Conservation (phyloP, 2,797 vertebrate species). For the Myotis findleyi region DNA sequence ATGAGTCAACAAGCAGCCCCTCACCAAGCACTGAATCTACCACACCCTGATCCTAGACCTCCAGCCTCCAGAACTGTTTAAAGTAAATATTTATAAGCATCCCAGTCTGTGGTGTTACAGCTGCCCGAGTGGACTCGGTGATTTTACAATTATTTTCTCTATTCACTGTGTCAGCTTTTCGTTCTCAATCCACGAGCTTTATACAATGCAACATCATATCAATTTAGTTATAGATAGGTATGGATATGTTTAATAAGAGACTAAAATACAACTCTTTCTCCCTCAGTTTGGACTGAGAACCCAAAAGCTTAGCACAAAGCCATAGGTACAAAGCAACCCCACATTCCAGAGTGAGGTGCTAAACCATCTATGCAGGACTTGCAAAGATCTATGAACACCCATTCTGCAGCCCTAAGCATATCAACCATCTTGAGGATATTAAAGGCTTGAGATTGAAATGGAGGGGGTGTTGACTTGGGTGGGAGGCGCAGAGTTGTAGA, state of each 20-base stretch:
- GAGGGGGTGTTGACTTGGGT: not conserved
- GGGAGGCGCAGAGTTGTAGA: not conserved
- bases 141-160: not conserved
- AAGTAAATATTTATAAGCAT: not conserved
- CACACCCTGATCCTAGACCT: not conserved
- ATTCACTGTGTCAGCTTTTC: not conserved
- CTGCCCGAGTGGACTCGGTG: not conserved
- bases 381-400: not conserved
- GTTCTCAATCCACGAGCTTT: not conserved
- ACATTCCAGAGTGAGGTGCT: not conserved
- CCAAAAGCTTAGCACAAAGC: constrained; percentile 26
- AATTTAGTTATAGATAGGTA: not conserved
- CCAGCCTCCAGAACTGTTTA: not conserved
- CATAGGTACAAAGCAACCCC: not conserved
- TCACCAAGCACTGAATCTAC: not conserved
- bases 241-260: not conserved
- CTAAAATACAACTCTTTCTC: not conserved
- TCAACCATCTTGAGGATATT: not conserved
- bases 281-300: not conserved
- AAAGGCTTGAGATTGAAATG: not conserved
- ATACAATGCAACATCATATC: too few relatives aligned
- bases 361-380: not conserved
- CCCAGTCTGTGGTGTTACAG: not conserved
- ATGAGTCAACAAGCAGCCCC: not conserved
- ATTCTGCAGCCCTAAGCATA: not conserved